Evolutionary conservation across 2,797 vertebrate genomes (phyloP), one percentile per base, ranked within the genome.

Genomic region (Botia kubotai): DNA sequence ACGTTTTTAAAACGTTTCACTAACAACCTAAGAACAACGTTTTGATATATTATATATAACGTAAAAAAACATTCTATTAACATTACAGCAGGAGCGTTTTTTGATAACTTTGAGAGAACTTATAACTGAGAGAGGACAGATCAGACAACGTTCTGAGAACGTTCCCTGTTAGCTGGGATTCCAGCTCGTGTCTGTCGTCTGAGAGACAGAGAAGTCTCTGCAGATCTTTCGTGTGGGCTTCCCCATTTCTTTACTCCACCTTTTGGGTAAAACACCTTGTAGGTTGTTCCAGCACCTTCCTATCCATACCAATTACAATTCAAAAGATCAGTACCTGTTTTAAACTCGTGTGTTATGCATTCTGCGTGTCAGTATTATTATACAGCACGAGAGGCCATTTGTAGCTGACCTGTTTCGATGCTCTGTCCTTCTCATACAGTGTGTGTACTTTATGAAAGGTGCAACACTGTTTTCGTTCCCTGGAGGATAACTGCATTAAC

Each of bases 401-500:
- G 23, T 65, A 60, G 11, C 60, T 80, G 70, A 73, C 62, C 50
- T 73, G 78, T 80, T 73, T 67, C 66, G 60, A 73, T 65, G 57
- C 43, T 17, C 36, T 77, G 67, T 71, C 43, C 55, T 79, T 58
- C 60, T 52, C n/a, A 13, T 62, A 29, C 13, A 17, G 53, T 63
- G 33, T 55, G 39, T 74, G 71, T 36, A 57, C 62, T 67, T 74
- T 57, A 67, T 58, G 62, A 48, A 68, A 80, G 79, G 62, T 80
- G 71, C 46, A 67, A 66, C 60, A 67, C 14, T 21, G 52, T 55
- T 73, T 58, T 62, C 11, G 16, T 63, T 57, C 72, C 11, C 17
- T 36, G 33, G 21, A 74, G 71, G 52, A 80, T 67, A 80, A 55
- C 79, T 68, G 71, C 71, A 80, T 80, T 68, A 74, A 74, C 74